Base-by-base conservation (phyloP, 1,140 invertebrate species). In the Drosophila nikananu region DNA sequence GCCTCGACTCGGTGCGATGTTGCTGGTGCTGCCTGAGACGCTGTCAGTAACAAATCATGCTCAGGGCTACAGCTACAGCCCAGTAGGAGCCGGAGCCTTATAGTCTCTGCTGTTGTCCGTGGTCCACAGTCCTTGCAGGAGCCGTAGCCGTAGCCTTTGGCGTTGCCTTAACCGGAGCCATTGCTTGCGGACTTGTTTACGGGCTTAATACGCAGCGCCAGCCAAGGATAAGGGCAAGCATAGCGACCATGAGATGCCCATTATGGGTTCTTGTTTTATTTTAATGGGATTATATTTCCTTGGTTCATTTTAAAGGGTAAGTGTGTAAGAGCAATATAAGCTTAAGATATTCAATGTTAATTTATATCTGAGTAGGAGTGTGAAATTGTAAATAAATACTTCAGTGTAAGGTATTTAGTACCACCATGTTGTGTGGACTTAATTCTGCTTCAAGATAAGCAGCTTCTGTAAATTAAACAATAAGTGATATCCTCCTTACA, bases 1-100 rank as follows among this genome's bases (percentile, higher is more conserved):
- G 78, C 75, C 81, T 37, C 83, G 60, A 62, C 77, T 68, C 49
- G 37, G 52, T 35, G 30, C 70, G 46, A 65, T 71, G 39, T 27
- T 27, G 57, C 63, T 52, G 54, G 42, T 84, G 80, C 83, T 87
- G 82, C 81, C 84, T 81, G 84, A 89, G 84, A 89, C 73, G 82
- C 78, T 91, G 84, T 91, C 90, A 90, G 84, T 87, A 87, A 91
- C 83, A 83, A 86, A 87, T 87, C 87, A 91, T 91, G 82, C 83
- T 83, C 87, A 87, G 80, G 86, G 84, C 81, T 83, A 70, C 71
- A 73, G 84, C 81, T 78, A 66, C 65, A 75, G 75, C 73, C 73
- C 84, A 66, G 81, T 79, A 74, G 80, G 68, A 89, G 79, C 65
- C 77, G 44, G 30, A 77, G 65, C 64, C 54, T 6, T 51, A 60